Conservation (phyloP, 2,888 invertebrate genomes). For the Melikaiella ostensackeni region DNA sequence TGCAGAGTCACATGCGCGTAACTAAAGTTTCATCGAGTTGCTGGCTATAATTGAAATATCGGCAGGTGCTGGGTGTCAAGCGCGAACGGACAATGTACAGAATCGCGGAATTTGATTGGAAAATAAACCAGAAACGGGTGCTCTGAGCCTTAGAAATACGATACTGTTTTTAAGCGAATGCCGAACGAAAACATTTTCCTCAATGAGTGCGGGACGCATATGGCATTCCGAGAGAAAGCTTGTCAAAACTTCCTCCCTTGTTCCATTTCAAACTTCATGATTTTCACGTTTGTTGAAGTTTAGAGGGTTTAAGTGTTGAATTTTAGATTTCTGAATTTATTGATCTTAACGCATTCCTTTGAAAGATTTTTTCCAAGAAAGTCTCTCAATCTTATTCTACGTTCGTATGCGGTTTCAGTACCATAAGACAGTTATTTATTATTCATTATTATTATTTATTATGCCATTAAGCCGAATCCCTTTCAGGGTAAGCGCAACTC, state of each 20-base stretch:
- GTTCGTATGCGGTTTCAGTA: no score
- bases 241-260: constrained; percentile 52
- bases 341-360: not conserved
- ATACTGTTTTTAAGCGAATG: constrained; percentile 1
- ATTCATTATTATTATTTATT: no score
- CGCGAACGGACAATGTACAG: constrained; percentile 29
- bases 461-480: no score
- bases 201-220: constrained; percentile 13
- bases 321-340: not conserved
- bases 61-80: constrained; percentile 26
- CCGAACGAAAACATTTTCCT: constrained; percentile 26
- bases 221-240: constrained; percentile 45
- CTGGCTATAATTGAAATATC: constrained; percentile 29
- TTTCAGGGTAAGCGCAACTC: no score
- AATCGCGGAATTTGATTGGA: constrained; percentile 35
- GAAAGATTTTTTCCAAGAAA: not conserved
- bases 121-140: constrained; percentile 34
- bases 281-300: constrained; percentile 2
- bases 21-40: constrained; percentile 30
- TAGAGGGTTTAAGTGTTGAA: not conserved
- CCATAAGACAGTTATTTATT: no score
- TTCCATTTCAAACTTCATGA: constrained; percentile 46
- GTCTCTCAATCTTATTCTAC: not conserved
- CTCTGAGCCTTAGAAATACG: not conserved
- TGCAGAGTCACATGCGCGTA: constrained; percentile 21